Evolutionary conservation across 2,113 vertebrate species (phyloP).

Genomic region (Lanius collurio): DNA sequence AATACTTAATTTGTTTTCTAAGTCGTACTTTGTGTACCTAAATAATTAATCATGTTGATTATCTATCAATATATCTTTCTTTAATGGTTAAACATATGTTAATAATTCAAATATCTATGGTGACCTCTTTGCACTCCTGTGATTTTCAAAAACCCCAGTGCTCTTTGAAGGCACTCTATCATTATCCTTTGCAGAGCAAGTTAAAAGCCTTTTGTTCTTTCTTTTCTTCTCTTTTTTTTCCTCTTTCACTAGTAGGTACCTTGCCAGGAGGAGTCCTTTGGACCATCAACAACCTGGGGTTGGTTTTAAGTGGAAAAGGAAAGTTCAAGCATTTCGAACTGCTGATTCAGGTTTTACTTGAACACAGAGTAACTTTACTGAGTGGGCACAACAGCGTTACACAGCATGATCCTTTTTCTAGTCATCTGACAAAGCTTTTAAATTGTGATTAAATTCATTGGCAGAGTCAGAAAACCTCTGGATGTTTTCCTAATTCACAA

Average conservation of each 20-base stretch:
- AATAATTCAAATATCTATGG: slow-evolving; percentile 92
- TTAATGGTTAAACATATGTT: slow-evolving; percentile 87
- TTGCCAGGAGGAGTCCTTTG: slow-evolving; percentile 16
- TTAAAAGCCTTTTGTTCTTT: slow-evolving; percentile 75
- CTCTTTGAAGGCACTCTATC: slow-evolving; percentile 71
- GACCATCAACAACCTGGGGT: background rate
- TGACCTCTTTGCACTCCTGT: slow-evolving; percentile 75
- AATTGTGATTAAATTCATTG: background rate
- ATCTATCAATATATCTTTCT: slow-evolving; percentile 89
- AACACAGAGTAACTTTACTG: background rate
- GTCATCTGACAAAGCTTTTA: background rate
- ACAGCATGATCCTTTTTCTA: background rate
- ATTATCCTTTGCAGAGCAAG: slow-evolving; percentile 24
- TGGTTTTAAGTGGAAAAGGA: slow-evolving; percentile 56
- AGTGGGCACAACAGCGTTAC: background rate
- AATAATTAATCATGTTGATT: slow-evolving; percentile 93
- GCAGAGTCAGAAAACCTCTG: background rate
- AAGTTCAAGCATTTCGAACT: slow-evolving; percentile 61
- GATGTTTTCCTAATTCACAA: background rate
- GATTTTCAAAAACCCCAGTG: slow-evolving; percentile 72
- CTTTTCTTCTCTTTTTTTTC: background rate
- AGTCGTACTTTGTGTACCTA: slow-evolving; percentile 80
- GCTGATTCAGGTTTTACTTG: slow-evolving; percentile 53
- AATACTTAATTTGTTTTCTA: slow-evolving; percentile 70
- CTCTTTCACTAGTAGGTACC: background rate